A percentile compares a stretch with the other conserved stretches of the same genome.
These are phyloP conservation scores for Hippoglossus stenolepis DNA, from an alignment of 2,113 vertebrate genomes.

Conservation along the genomic window DNA sequence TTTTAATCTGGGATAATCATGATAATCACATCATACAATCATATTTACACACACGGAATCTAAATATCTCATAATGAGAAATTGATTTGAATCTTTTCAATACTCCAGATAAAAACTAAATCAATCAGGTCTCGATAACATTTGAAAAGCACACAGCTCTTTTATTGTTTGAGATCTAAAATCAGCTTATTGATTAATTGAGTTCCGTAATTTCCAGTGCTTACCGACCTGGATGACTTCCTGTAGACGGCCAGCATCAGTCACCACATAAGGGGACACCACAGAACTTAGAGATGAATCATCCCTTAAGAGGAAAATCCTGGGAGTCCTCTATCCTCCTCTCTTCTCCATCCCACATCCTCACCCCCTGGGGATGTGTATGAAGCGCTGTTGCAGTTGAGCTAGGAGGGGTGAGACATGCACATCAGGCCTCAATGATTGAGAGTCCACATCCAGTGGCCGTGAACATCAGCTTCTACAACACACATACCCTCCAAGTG, in stretches of 20 bases:
- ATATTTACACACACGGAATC: neutral
- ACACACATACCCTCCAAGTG: constrained; percentile 47
- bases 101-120: neutral
- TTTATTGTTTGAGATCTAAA: neutral
- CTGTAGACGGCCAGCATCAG: constrained; percentile 29
- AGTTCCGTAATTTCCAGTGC: constrained; percentile 5
- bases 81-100: neutral
- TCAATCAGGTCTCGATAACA: neutral
- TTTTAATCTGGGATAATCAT: neutral
- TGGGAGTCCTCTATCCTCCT: constrained; percentile 51
- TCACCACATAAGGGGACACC: constrained; percentile 47
- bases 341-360: constrained; percentile 5
- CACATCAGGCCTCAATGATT: constrained; percentile 66
- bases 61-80: neutral
- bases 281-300: constrained; percentile 35
- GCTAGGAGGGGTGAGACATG: constrained; percentile 23
- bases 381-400: constrained; percentile 33
- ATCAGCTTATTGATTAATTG: neutral
- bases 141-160: neutral
- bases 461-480: constrained; percentile 63
- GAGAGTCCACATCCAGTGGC: constrained; percentile 64
- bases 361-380: constrained; percentile 22
- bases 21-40: neutral
- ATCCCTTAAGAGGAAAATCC: constrained; percentile 42
- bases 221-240: constrained; percentile 18